phyloP scores from a whole-genome alignment of 1,140 invertebrate species.

The Lineus longissimus region DNA sequence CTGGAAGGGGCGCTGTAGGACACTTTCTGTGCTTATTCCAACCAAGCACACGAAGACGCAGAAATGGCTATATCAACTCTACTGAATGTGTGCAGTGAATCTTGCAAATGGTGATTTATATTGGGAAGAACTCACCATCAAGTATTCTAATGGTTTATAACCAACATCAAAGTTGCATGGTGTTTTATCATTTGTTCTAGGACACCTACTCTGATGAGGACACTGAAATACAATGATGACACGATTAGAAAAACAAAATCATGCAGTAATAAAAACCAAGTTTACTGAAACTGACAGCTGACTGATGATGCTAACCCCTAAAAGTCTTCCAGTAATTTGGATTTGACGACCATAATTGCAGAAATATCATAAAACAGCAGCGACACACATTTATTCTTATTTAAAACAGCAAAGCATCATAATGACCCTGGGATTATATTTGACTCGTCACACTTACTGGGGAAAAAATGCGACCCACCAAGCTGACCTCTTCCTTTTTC shows the following conservation, averaged over 20 bases:
- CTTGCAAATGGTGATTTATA: neutral
- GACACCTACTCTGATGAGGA: slow-evolving; percentile 74
- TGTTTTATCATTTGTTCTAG: slow-evolving; percentile 59
- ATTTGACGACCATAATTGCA: neutral
- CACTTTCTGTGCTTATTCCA: no score
- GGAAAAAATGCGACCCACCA: slow-evolving; percentile 64
- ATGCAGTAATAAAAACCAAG: slow-evolving; percentile 9
- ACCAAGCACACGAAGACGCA: no score
- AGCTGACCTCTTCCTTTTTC: slow-evolving; percentile 9
- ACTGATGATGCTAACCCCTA: neutral
- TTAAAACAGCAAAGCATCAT: slow-evolving; percentile 13
- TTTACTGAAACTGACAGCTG: slow-evolving; percentile 1
- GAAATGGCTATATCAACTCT: no score
- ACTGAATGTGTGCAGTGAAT: no score
- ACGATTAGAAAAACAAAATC: slow-evolving; percentile 18
- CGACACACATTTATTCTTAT: neutral
- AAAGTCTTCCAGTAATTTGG: neutral
- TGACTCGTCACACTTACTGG: slow-evolving; percentile 61
- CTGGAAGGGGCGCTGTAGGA: no score
- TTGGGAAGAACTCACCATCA: slow-evolving; percentile 32
- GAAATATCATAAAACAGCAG: neutral
- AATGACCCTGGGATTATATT: no score
- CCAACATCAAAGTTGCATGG: slow-evolving; percentile 74
- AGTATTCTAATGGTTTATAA: slow-evolving; percentile 60
- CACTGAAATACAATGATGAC: slow-evolving; percentile 61